Base-by-base conservation (phyloP, 1,140 invertebrate genomes). In the Drosophila navojoa region DNA sequence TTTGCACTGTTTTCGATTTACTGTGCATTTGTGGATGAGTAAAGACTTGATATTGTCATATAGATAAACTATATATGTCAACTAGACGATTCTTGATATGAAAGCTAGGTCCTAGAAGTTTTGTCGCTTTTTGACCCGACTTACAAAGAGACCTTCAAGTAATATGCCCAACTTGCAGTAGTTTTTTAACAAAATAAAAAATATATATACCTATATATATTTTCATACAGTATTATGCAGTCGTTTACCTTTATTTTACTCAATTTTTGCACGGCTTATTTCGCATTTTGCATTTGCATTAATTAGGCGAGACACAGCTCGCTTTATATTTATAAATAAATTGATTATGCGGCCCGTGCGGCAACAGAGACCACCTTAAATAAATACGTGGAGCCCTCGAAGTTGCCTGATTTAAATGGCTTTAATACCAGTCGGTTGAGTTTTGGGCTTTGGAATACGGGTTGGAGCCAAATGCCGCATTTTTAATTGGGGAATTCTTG, bases 351-450 rank as follows among this genome's bases (percentile, higher is more conserved):
- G 59, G 79, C 79, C 72, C 78, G 78, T 76, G 72, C 67, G 29
- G 27, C 29, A 60, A 27, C 52, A 45, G 11, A 19, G 54, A 54
- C 40, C 50, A 44, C 40, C 54, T 5, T 9, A 16, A 15, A 16
- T 45, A 58, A 70, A 68, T 81, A 29, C 27, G 27, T 3, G 69
- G 63, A 76, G 52, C 71, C 63, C 38, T 79, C 77, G 63, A 81
- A 72, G 58, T 78, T 60, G 50, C 52, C 67, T 50, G 75, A 71
- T 71, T 86, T 76, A 85, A 76, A 81, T 85, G 70, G 40, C 29
- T 71, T 81, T 71, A 68, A 82, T 79, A 79, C 81, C 81, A 86
- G 81, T 82, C 70, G 58, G 71, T 76, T 86, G 58, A 68, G 15
- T 74, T 80, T 27, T 55, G 59, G 50, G 67, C 15, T 59, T 35